Evolutionary conservation across 2,797 vertebrate genomes (phyloP).

Genomic region (Halcyon chelicuti): DNA sequence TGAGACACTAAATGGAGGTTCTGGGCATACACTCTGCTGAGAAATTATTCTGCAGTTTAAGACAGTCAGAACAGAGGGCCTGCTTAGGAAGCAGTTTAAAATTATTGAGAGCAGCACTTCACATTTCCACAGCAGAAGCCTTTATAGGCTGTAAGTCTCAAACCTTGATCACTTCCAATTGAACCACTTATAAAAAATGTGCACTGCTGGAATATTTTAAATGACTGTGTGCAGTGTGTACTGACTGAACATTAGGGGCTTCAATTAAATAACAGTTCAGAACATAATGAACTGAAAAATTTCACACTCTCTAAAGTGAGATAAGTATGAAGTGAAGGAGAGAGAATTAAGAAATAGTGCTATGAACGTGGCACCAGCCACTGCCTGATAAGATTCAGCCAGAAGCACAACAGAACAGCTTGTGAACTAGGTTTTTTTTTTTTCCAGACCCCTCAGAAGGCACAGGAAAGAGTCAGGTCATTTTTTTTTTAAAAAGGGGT

Average conservation of each 20-base stretch:
- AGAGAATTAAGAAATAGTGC: constrained; percentile 60
- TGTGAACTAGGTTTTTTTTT: neutral
- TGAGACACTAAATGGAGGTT: neutral
- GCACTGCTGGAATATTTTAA: constrained; percentile 73
- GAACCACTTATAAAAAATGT: constrained; percentile 69
- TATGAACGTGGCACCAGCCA: constrained; percentile 26
- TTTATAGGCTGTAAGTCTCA: constrained; percentile 66
- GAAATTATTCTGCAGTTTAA: constrained; percentile 39
- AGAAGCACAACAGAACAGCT: constrained; percentile 33
- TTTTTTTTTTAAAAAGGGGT: neutral
- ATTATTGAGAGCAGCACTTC: constrained; percentile 67
- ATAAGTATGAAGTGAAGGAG: constrained; percentile 64
- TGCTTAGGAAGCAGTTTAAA: constrained; percentile 67
- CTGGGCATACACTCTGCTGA: constrained; percentile 5
- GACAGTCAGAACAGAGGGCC: constrained; percentile 26
- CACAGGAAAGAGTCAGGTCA: neutral
- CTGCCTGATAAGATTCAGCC: constrained; percentile 23
- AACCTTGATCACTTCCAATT: constrained; percentile 71
- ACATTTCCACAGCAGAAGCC: constrained; percentile 64
- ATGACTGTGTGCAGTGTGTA: constrained; percentile 70
- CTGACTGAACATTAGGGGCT: constrained; percentile 63
- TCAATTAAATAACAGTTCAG: constrained; percentile 75
- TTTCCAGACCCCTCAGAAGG: neutral
- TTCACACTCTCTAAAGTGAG: constrained; percentile 72
- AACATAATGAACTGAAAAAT: constrained; percentile 77